Base-by-base conservation (phyloP, 23 tunicate genomes). In the Phallusia fumigata region DNA sequence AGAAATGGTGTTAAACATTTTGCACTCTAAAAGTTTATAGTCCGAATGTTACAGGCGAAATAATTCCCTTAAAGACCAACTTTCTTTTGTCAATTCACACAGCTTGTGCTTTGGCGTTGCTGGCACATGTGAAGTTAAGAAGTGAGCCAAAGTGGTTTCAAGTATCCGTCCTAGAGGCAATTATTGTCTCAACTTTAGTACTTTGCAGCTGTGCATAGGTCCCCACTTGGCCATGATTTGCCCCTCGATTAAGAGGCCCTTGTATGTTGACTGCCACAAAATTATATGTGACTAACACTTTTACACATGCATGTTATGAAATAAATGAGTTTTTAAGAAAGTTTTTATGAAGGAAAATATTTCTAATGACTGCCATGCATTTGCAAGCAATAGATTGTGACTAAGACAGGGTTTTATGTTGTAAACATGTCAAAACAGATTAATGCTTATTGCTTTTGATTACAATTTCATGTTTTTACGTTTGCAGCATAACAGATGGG, bases 401-500 rank as follows among this genome's bases (percentile, higher is more conserved):
- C n/a, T n/a, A n/a, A n/a, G n/a, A n/a, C n/a, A n/a, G n/a, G n/a
- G n/a, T n/a, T n/a, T n/a, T n/a, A n/a, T n/a, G n/a, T n/a, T n/a
- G n/a, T n/a, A n/a, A n/a, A 40, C 47, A 40, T 3, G 47, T 40
- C 8, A 3, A 40, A 40, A 40, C 47, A 40, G 47, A 40, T 40
- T n/a, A n/a, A n/a, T 40, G 3, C 13, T 1, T 24, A 22, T 21
- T 58, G 26, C 2, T 21, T 1, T 22, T 21, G 28, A 21, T 24
- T 6, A 58, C 69, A 58, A 58, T 1, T 74, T 12, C 31, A 74
- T 74, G 28, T 36, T 53, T 26, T 64, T 78, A n/a, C 18, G 28
- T 82, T 82, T 87, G 1, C 76, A 92, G 97, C 73, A 92, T 92
- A 15, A 84, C 92, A 0, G 86, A 84, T 76, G 97, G 91, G 33